Percentiles rank a stretch among this genome's conserved stretches.
Conservation (phyloP, 2,888 invertebrate species). For the Scrobipalpa atriplicella region DNA sequence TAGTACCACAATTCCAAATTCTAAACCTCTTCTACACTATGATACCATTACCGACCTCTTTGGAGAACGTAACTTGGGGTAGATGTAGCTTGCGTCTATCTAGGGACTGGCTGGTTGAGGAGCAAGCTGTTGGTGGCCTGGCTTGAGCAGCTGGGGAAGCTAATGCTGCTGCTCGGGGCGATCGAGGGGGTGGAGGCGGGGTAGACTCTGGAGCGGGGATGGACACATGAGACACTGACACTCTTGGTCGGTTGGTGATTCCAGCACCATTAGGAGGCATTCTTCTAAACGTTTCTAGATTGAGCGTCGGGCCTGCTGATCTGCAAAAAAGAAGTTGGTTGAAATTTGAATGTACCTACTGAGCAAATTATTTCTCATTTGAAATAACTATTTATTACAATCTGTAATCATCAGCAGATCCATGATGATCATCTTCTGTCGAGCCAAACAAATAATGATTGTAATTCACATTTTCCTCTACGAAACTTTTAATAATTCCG, state of each 20-base stretch:
- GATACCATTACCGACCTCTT: slow-evolving; percentile 96
- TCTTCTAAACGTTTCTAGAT: slow-evolving; percentile 88
- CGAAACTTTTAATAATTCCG: too few species aligned
- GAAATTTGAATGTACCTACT: slow-evolving; percentile 13
- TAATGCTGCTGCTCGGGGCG: slow-evolving; percentile 61
- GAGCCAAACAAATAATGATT: too few species aligned
- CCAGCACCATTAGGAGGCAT: slow-evolving; percentile 73
- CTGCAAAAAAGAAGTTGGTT: slow-evolving; percentile 77
- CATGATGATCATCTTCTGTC: not conserved
- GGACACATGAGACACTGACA: slow-evolving; percentile 55
- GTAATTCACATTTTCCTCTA: too few species aligned
- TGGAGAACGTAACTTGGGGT: slow-evolving; percentile 93
- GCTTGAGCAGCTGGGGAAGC: slow-evolving; percentile 71
- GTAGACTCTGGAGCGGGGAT: slow-evolving; percentile 67
- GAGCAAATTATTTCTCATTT: too few species aligned
- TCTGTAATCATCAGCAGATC: too few species aligned
- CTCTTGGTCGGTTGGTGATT: slow-evolving; percentile 51
- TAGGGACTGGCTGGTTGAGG: slow-evolving; percentile 84
- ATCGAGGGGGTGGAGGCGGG: slow-evolving; percentile 70
- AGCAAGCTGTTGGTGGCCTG: slow-evolving; percentile 88
- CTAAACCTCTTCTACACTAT: slow-evolving; percentile 83
- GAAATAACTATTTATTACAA: too few species aligned
- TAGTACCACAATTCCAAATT: slow-evolving; percentile 46
- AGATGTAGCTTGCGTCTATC: slow-evolving; percentile 87
- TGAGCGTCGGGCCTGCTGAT: slow-evolving; percentile 87